phyloP scores from a whole-genome alignment of 2,113 vertebrate species.

The Prionailurus viverrinus region DNA sequence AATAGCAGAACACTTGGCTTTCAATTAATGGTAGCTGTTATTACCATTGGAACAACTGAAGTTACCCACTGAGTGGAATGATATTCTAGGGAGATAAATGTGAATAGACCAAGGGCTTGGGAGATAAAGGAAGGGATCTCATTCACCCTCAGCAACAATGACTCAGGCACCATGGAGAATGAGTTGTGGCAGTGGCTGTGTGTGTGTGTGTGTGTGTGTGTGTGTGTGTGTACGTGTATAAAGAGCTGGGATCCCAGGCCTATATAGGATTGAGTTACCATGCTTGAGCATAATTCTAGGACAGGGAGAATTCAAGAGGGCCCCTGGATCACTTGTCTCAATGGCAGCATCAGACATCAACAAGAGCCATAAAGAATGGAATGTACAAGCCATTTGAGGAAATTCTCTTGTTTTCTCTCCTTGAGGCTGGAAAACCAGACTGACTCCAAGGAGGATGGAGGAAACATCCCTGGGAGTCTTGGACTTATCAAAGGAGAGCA shows the following conservation, averaged over 20 bases:
- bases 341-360: neutral
- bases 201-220: neutral
- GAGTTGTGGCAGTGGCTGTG: neutral
- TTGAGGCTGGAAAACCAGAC: neutral
- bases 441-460: neutral
- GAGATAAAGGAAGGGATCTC: neutral
- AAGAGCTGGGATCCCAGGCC: neutral
- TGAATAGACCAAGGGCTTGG: neutral
- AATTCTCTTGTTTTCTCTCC: neutral
- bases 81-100: neutral
- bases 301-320: neutral
- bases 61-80: neutral
- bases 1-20: neutral
- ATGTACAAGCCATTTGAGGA: fast-evolving
- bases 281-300: neutral
- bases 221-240: fast-evolving
- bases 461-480: too few relatives aligned
- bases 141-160: neutral
- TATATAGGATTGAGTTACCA: neutral
- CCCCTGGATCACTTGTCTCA: neutral
- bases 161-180: neutral
- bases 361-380: neutral
- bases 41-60: neutral
- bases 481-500: neutral
- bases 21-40: neutral